Evolutionary conservation across 1,140 invertebrate genomes (phyloP).

Genomic region (Cephus cinctus): DNA sequence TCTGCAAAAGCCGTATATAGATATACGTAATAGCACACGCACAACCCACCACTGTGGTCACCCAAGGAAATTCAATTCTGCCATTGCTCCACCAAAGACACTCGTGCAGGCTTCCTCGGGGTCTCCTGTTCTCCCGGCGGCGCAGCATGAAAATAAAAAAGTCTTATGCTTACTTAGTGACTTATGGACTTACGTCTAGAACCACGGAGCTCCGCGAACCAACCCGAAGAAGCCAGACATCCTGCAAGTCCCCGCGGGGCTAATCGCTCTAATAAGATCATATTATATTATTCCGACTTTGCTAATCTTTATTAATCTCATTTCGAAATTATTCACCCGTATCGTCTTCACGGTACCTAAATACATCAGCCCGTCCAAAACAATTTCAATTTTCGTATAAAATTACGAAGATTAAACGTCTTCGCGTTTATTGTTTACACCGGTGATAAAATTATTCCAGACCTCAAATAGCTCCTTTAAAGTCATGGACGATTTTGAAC

Average conservation of each 20-base stretch:
- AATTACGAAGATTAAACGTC: no score
- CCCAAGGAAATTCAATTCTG: conserved; percentile 47
- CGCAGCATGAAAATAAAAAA: no score
- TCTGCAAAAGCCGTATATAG: neutral
- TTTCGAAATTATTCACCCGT: no score
- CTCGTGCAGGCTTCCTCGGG: conserved; percentile 36
- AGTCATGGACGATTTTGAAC: no score
- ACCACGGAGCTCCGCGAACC: conserved; percentile 15
- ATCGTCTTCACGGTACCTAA: no score
- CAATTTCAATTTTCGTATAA: no score
- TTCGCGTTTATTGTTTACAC: no score
- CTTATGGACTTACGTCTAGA: conserved; percentile 37
- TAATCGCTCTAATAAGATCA: conserved; percentile 56
- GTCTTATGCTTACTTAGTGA: conserved; percentile 51
- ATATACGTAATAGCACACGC: neutral
- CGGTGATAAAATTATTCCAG: no score
- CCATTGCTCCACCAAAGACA: conserved; percentile 40
- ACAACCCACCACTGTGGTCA: no score
- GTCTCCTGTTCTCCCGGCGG: conserved; percentile 23
- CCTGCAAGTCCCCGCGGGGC: conserved; percentile 43
- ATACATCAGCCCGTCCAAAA: no score
- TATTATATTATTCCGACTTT: conserved; percentile 54
- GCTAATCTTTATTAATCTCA: conserved; percentile 54
- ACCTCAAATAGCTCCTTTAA: no score
- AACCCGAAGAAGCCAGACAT: conserved; percentile 51